Evolutionary conservation across 2,888 invertebrate species (phyloP), one percentile per base, ranked within the genome.

Genomic region (Leptinotarsa haldemani): DNA sequence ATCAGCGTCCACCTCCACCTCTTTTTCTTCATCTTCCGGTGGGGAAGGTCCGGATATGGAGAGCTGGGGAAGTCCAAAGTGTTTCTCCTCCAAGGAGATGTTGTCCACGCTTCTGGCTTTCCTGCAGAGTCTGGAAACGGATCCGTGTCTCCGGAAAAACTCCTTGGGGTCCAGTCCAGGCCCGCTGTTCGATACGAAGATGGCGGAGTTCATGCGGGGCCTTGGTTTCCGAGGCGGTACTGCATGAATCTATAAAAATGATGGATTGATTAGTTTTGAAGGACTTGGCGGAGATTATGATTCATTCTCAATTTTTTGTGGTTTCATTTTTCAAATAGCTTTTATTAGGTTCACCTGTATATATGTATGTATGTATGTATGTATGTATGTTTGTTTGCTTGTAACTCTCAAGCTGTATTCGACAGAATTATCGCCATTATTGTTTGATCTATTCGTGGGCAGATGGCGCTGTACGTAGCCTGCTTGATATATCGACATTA

Each of bases 201-300:
- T 95, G 81, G 95, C 95, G 75, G 95, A 95, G 87, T 95, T 95
- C 85, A 95, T 94, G 71, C 95, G 91, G 77, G 94, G 94, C 78
- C 95, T 90, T 82, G 91, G 90, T 74, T 90, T 90, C 68, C 90
- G 89, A 83, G 91, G 88, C 48, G 83, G 83, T 71, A 81, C 81
- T 73, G 80, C 83, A 78, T 81, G 81, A 72, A 81, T 79, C 83
- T 84, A 73, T 9, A 56, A 68, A 13, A 68, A 13, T 53, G 25
- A 16, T 15, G 56, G 7, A 3, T 30, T n/a, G 25, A 20, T 67
- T 30, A 67, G 67, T 40, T 30, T 30, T 48, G 53, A n/a, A n/a
- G 7, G 40, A 40, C 4, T 16, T 13, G 16, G 40, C n/a, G n/a
- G 16, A 18, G 40, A 15, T 61, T n/a, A 30, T 12, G 2, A n/a